Evolutionary conservation across 2,888 invertebrate species (phyloP).

Genomic region (Hypena proboscidalis): DNA sequence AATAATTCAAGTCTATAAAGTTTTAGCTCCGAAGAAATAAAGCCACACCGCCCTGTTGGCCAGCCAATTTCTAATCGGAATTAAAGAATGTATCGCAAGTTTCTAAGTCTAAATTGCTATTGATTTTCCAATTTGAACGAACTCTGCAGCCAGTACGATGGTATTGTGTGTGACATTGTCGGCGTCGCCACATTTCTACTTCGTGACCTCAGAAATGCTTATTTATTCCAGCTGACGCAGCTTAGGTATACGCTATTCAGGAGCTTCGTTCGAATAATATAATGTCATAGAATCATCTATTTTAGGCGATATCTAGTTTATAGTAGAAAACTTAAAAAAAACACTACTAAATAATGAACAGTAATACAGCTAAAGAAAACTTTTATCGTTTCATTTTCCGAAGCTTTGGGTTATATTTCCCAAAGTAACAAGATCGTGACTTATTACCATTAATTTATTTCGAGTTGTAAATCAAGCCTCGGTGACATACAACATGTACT

Average conservation of each 20-base stretch:
- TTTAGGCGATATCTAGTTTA: too few species aligned
- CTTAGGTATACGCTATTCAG: slow-evolving; percentile 17
- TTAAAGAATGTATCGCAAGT: background rate
- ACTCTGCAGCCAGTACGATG: slow-evolving; percentile 25
- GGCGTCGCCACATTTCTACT: slow-evolving; percentile 21
- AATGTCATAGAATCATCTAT: too few species aligned
- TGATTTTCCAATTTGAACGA: slow-evolving; percentile 24
- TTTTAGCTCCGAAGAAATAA: slow-evolving; percentile 1
- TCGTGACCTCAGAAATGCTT: slow-evolving; percentile 29
- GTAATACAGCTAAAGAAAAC: too few species aligned
- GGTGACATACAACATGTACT: background rate
- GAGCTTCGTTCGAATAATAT: slow-evolving; percentile 6
- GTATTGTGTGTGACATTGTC: slow-evolving; percentile 28
- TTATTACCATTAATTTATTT: slow-evolving; percentile 3
- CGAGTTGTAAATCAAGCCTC: background rate
- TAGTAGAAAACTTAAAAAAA: too few species aligned
- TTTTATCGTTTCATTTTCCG: too few species aligned
- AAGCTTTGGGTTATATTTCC: background rate
- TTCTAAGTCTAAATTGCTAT: slow-evolving; percentile 18
- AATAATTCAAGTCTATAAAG: slow-evolving; percentile 5
- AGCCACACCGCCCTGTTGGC: background rate
- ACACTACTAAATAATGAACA: too few species aligned
- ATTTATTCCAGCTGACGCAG: slow-evolving; percentile 20
- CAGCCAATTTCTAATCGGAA: background rate
- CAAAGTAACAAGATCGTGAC: slow-evolving; percentile 1